A percentile compares a stretch with the other conserved stretches of the same genome.
These are phyloP conservation scores for Diplolepis rosae DNA, from an alignment of 2,888 invertebrate genomes.

Conservation along the genomic window DNA sequence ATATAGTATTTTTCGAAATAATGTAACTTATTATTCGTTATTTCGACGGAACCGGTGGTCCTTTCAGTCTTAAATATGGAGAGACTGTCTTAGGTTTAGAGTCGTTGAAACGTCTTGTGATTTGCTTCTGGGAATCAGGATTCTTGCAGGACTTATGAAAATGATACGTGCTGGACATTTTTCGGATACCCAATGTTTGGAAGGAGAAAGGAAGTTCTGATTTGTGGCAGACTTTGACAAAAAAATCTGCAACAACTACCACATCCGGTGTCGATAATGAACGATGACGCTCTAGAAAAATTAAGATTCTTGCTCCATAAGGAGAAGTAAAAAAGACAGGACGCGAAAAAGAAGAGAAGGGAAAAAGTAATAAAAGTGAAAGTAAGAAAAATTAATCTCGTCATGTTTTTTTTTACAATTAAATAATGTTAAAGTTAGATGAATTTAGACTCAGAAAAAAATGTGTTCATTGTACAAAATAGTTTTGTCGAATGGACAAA, in stretches of 20 bases:
- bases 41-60: conserved; percentile 17
- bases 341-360: background rate
- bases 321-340: background rate
- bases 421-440: too few species aligned
- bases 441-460: too few species aligned
- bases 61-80: conserved; percentile 6
- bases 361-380: background rate
- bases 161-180: background rate
- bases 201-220: background rate
- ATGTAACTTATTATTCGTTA: background rate
- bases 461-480: too few species aligned
- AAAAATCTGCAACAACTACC: background rate
- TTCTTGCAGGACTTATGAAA: background rate
- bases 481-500: too few species aligned
- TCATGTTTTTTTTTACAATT: too few species aligned
- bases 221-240: background rate
- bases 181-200: background rate
- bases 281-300: background rate
- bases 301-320: background rate
- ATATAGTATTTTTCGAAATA: background rate
- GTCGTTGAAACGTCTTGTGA: conserved; percentile 9
- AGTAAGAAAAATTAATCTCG: background rate
- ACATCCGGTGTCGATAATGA: background rate
- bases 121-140: background rate
- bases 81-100: background rate